phyloP scores from a whole-genome alignment of 2,113 vertebrate genomes.

The Sarotherodon lohbergeri region DNA sequence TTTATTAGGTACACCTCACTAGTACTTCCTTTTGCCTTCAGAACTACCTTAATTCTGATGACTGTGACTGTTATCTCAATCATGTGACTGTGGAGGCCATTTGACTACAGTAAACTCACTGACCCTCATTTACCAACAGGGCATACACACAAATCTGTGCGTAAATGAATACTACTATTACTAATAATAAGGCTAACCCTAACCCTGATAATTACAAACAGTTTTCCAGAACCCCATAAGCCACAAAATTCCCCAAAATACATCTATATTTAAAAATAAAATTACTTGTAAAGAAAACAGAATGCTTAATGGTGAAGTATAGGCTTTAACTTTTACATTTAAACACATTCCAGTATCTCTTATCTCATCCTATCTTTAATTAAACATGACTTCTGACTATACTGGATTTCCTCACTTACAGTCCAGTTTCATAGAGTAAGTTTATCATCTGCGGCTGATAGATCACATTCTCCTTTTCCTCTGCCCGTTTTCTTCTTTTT shows the following conservation, averaged over 20 bases:
- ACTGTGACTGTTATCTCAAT: not conserved
- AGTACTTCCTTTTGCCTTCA: not conserved
- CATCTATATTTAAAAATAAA: not conserved
- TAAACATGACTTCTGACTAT: not conserved
- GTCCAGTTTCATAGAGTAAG: not conserved
- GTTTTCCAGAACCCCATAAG: not conserved
- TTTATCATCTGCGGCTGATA: not conserved
- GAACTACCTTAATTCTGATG: not conserved
- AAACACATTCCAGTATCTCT: not conserved
- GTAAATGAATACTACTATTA: not conserved
- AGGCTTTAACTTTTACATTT: not conserved
- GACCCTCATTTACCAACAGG: not conserved
- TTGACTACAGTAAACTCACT: rapidly evolving
- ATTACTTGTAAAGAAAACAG: not conserved
- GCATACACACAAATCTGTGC: not conserved
- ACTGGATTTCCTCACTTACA: not conserved
- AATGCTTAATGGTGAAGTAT: not conserved
- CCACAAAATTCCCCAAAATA: rapidly evolving
- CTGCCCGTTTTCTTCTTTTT: not conserved
- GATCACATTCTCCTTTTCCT: rapidly evolving
- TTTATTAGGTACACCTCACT: not conserved
- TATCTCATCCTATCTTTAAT: not conserved
- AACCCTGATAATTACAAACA: not conserved
- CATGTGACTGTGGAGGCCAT: not conserved
- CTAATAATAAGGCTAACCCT: not conserved